Evolutionary conservation across 2,113 vertebrate species (phyloP), one percentile per base, ranked within the genome.

Genomic region (Oncorhynchus keta): DNA sequence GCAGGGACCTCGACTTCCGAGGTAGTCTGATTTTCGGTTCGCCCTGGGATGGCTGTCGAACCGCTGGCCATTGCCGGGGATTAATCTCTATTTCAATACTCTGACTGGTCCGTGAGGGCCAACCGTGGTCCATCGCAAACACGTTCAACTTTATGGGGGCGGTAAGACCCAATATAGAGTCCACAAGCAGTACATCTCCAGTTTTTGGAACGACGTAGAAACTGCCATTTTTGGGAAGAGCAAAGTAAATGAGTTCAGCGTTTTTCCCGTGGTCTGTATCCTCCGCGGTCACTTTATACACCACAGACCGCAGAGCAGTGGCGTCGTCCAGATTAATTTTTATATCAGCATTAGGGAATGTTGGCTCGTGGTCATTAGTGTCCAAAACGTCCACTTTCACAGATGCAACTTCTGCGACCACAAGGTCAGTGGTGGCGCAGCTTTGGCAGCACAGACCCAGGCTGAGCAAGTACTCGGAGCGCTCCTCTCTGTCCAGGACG

Each of bases 131-230:
- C 39, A 94, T 89, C 22, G 95, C 95, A 77, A 94, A 96, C 39
- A 97, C 92, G 70, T 85, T 72, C 74, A 96, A 94, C 79, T 89
- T 90, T 39, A 96, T 89, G 2, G 94, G 92, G 2, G 91, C 86
- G 32, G 86, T 91, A 74, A 91, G 82, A 76, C 94, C 92, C 5
- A 96, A 92, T 49, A 97, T 95, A n/a, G 96, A 97, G 84, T 95
- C 93, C 57, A 96, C 95, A 32, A 96, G 87, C 11, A 96, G 86
- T 13, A 96, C 91, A 75, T 95, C 93, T 3, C 96, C 95, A 2
- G 94, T 96, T 92, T 95, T 95, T 68, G 95, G 95, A 76, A 95
- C 95, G 65, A 94, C 94, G 86, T 95, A 96, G 78, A 96, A 96
- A 86, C 93, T 94, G 22, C 91, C 89, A 87, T 95, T 95, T 83